phyloP scores from a whole-genome alignment of 64 coral and sea anemone genomes.

The Montipora capricornis region DNA sequence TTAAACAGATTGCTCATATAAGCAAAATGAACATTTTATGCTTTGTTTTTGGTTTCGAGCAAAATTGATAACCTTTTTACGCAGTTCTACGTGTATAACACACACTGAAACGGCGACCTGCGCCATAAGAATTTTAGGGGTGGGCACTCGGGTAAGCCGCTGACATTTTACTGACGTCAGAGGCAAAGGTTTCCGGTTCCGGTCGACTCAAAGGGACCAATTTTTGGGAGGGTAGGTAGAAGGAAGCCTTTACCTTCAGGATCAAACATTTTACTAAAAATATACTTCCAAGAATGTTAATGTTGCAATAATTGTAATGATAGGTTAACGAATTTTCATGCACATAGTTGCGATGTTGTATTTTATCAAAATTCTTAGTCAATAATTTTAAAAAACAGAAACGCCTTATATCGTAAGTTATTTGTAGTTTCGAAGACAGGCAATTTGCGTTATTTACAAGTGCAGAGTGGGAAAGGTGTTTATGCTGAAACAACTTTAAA shows the following conservation, averaged over 20 bases:
- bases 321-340: conserved; percentile 12
- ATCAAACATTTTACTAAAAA: conserved; percentile 13
- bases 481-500: background rate
- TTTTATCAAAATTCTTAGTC: conserved; percentile 41
- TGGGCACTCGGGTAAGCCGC: no score
- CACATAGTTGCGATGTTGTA: conserved; percentile 40
- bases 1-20: background rate
- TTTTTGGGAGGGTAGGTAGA: conserved; percentile 17
- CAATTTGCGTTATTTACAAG: background rate
- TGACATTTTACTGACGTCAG: no score
- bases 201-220: background rate
- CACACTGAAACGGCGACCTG: no score
- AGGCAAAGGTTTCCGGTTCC: background rate
- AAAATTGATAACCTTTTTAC: no score
- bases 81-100: no score
- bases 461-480: background rate
- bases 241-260: background rate
- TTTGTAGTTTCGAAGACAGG: conserved; percentile 32
- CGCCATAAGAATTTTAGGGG: no score
- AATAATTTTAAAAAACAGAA: conserved; percentile 45
- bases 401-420: conserved; percentile 21
- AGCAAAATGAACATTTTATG: background rate
- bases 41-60: no score
- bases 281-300: conserved; percentile 7
- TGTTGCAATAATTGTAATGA: conserved; percentile 25